Conservation (phyloP, 2,113 vertebrate genomes). For the Ochotona curzoniae region DNA sequence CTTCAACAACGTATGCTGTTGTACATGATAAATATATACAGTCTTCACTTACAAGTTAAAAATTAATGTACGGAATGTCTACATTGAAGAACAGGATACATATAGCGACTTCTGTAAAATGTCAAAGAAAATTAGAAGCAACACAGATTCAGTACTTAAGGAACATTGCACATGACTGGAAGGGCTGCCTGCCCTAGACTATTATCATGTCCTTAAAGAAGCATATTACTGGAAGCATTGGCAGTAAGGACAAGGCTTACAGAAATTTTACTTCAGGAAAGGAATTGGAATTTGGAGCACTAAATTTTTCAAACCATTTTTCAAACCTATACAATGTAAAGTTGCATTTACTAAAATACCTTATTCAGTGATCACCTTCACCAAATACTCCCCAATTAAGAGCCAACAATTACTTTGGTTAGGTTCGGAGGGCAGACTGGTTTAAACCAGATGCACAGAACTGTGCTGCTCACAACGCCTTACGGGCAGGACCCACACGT, state of each 20-base stretch:
- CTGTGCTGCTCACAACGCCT: slow-evolving; percentile 86
- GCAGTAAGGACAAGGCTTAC: slow-evolving; percentile 34
- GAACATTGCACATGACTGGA: slow-evolving; percentile 44
- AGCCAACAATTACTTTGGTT: slow-evolving; percentile 21
- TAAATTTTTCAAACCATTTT: slow-evolving; percentile 57
- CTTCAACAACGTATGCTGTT: not conserved
- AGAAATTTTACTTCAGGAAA: slow-evolving; percentile 32
- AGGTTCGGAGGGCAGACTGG: slow-evolving; percentile 13
- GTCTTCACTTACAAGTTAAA: slow-evolving; percentile 33
- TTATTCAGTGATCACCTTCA: slow-evolving; percentile 62
- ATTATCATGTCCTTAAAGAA: slow-evolving; percentile 7
- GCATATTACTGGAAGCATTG: not conserved
- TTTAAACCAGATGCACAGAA: slow-evolving; percentile 70
- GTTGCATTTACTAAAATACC: slow-evolving; percentile 59
- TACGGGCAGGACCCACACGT: slow-evolving; percentile 81
- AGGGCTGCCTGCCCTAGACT: slow-evolving; percentile 3
- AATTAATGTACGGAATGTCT: slow-evolving; percentile 72
- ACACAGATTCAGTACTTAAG: slow-evolving; percentile 58
- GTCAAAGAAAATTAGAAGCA: slow-evolving; percentile 21
- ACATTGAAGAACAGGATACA: slow-evolving; percentile 72
- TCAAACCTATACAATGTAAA: slow-evolving; percentile 69
- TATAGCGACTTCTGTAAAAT: slow-evolving; percentile 50
- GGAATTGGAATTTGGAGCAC: slow-evolving; percentile 65
- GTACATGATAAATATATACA: not conserved
- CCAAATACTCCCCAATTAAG: slow-evolving; percentile 3